Percentiles rank a stretch among this genome's conserved stretches.
Conservation (phyloP, 2,797 vertebrate species). For the Chelmon rostratus region DNA sequence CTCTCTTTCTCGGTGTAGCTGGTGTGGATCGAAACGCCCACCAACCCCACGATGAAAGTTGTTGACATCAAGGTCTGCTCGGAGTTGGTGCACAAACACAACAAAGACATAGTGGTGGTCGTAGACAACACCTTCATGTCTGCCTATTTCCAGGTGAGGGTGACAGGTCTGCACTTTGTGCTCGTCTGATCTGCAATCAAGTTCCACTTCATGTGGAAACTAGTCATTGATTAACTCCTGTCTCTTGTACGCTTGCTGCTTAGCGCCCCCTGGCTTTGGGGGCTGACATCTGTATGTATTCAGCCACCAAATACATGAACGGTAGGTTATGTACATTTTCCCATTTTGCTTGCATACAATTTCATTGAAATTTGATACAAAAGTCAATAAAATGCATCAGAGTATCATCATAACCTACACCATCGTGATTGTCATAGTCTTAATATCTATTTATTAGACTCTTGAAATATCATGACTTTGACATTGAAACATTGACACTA, state of each 20-base stretch:
- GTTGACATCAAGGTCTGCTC: slow-evolving; percentile 91
- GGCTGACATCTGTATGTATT: slow-evolving; percentile 96
- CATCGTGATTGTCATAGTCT: no score
- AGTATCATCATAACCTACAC: no score
- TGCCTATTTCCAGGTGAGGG: slow-evolving; percentile 93
- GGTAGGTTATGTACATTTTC: slow-evolving; percentile 78
- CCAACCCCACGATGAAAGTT: slow-evolving; percentile 93
- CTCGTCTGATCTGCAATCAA: slow-evolving; percentile 12
- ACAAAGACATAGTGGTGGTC: slow-evolving; percentile 88
- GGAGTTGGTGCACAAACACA: slow-evolving; percentile 81
- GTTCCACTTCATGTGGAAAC: slow-evolving; percentile 23
- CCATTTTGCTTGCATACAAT: not conserved
- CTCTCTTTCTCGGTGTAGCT: slow-evolving; percentile 82
- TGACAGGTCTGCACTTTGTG: slow-evolving; percentile 56
- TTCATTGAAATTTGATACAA: not conserved
- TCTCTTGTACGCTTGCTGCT: slow-evolving; percentile 14
- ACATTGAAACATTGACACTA: no score
- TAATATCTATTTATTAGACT: no score
- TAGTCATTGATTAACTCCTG: slow-evolving; percentile 33
- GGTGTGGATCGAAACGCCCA: slow-evolving; percentile 95
- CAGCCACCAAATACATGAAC: slow-evolving; percentile 97
- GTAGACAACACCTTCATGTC: slow-evolving; percentile 99
- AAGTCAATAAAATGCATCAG: not conserved
- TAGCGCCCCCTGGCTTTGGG: slow-evolving; percentile 93
- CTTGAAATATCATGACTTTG: no score